Percentiles rank a stretch among this genome's conserved stretches.
phyloP scores from a whole-genome alignment of 2,888 invertebrate genomes.

The Drosophila mimica region DNA sequence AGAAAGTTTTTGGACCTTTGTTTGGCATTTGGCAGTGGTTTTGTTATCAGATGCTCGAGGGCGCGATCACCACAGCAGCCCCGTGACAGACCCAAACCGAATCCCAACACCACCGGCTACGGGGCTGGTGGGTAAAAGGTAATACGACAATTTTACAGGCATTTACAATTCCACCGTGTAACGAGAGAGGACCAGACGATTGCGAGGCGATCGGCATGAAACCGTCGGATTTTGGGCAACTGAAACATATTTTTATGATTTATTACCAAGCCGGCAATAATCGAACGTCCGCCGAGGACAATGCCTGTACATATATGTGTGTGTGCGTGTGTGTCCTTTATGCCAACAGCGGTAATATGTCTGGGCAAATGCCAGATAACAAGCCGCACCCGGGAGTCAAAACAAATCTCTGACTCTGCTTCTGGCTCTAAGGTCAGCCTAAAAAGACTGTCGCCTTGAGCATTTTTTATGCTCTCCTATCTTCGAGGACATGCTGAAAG shows the following conservation, averaged over 20 bases:
- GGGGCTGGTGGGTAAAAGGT: constrained; percentile 12
- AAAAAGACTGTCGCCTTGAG: constrained; percentile 60
- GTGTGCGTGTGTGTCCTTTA: constrained; percentile 58
- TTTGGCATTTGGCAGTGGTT: constrained; percentile 77
- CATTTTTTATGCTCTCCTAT: constrained; percentile 58
- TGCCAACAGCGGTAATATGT: constrained; percentile 25
- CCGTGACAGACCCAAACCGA: constrained; percentile 40
- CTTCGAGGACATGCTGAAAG: constrained; percentile 79
- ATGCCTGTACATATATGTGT: constrained; percentile 34
- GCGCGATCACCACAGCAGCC: constrained; percentile 74
- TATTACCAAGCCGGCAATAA: constrained; percentile 82
- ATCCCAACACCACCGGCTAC: constrained; percentile 30
- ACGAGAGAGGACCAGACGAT: constrained; percentile 68
- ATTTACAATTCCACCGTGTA: constrained; percentile 77
- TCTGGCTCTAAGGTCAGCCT: constrained; percentile 32
- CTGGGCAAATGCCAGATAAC: constrained; percentile 64
- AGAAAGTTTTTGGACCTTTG: constrained; percentile 77
- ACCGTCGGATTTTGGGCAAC: constrained; percentile 56
- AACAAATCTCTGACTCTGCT: constrained; percentile 71
- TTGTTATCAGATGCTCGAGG: constrained; percentile 79
- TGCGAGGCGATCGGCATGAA: constrained; percentile 38
- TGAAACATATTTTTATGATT: constrained; percentile 84
- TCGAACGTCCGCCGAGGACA: constrained; percentile 66
- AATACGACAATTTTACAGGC: constrained; percentile 68
- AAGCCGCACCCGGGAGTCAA: constrained; percentile 68